phyloP scores from a whole-genome alignment of 1,140 invertebrate species.

The Papilio dardanus region DNA sequence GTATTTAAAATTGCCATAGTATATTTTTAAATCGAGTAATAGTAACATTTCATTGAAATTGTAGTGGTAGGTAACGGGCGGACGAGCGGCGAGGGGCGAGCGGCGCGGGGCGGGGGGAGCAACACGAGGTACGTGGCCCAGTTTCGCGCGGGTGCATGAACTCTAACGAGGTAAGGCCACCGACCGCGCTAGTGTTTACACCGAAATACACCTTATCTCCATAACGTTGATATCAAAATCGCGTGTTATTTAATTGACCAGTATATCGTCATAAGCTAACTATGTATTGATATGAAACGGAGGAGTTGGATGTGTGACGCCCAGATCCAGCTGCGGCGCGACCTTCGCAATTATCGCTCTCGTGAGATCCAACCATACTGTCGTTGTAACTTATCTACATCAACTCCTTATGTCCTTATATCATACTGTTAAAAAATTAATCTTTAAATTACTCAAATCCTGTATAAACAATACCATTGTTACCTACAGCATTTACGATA shows the following conservation, averaged over 20 bases:
- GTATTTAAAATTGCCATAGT: slow-evolving; percentile 15
- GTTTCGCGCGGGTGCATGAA: slow-evolving; percentile 80
- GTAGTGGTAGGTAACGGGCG: slow-evolving; percentile 74
- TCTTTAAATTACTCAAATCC: background rate
- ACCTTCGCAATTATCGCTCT: slow-evolving; percentile 76
- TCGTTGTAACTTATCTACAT: slow-evolving; percentile 40
- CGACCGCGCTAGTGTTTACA: slow-evolving; percentile 62
- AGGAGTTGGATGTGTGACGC: slow-evolving; percentile 69
- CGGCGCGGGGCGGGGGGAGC: slow-evolving; percentile 61
- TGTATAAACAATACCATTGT: background rate
- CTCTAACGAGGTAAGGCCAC: slow-evolving; percentile 81
- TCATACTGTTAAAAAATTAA: background rate
- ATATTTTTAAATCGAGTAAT: slow-evolving; percentile 47
- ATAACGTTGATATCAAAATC: slow-evolving; percentile 48
- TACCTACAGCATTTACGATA: no score
- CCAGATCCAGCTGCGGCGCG: slow-evolving; percentile 73
- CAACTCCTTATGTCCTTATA: slow-evolving; percentile 1
- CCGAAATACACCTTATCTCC: slow-evolving; percentile 56
- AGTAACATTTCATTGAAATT: slow-evolving; percentile 76
- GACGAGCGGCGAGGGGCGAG: slow-evolving; percentile 52
- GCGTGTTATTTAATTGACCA: slow-evolving; percentile 45
- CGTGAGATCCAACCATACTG: slow-evolving; percentile 57
- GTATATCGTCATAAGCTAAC: slow-evolving; percentile 72
- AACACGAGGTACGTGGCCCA: slow-evolving; percentile 77
- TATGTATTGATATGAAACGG: slow-evolving; percentile 74